Evolutionary conservation across 2,888 invertebrate species (phyloP).

Genomic region (Crematogaster levior): DNA sequence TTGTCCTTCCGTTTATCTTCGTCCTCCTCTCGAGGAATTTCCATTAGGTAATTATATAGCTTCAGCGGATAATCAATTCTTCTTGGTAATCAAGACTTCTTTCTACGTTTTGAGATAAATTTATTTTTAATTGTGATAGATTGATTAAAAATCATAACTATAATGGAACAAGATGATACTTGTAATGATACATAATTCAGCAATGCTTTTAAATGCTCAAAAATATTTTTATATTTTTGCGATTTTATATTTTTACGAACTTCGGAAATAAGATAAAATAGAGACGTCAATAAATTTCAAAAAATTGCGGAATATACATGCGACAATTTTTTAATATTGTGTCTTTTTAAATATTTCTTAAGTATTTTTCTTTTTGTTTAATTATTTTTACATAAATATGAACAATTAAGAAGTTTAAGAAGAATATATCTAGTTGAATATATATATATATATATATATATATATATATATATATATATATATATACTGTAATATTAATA

Average conservation of each 20-base stretch:
- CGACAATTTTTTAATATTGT: not conserved
- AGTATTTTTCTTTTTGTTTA: not conserved
- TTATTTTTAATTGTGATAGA: constrained; percentile 37
- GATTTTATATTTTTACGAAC: not conserved
- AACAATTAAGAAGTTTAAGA: not conserved
- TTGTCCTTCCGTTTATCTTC: constrained; percentile 32
- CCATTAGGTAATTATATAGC: constrained; percentile 84
- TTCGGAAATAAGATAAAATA: not conserved
- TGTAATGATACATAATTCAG: not conserved
- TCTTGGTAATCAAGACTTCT: constrained; percentile 33
- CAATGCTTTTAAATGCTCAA: not conserved
- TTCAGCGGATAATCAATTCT: constrained; percentile 60
- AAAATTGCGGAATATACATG: not conserved
- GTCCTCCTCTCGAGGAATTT: constrained; percentile 70
- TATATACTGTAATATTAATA: not conserved
- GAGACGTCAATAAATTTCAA: not conserved
- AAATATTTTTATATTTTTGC: not conserved
- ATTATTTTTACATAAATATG: not conserved
- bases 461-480: too few relatives aligned
- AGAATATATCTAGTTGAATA: not conserved
- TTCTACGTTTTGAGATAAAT: constrained; percentile 30
- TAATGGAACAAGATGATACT: not conserved
- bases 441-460: too few relatives aligned
- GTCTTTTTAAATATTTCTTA: not conserved
- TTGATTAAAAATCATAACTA: not conserved